Evolutionary conservation across 2,888 invertebrate species (phyloP).

Genomic region (Epistrophella euchroma): DNA sequence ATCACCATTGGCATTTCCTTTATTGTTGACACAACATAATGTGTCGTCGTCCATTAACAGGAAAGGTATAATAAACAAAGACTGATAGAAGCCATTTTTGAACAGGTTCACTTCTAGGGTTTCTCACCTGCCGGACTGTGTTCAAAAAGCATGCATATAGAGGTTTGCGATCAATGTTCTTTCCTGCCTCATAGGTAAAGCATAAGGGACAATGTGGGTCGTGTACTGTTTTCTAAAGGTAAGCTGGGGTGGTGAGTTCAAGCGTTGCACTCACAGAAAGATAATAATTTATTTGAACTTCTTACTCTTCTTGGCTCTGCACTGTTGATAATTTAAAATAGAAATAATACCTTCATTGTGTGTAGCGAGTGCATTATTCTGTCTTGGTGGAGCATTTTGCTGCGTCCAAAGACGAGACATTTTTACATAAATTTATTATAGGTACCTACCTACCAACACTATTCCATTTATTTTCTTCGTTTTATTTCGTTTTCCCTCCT

Average conservation of each 20-base stretch:
- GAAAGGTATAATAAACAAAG: conserved; percentile 23
- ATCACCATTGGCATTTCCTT: conserved; percentile 63
- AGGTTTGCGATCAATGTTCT: conserved; percentile 47
- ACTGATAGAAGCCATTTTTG: conserved; percentile 55
- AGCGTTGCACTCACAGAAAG: conserved; percentile 29
- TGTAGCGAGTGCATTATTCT: background rate
- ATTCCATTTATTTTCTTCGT: conserved; percentile 66
- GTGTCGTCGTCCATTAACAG: conserved; percentile 48
- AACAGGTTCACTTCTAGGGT: conserved; percentile 43
- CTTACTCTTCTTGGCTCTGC: background rate
- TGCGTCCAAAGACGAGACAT: conserved; percentile 51
- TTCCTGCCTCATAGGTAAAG: conserved; percentile 2
- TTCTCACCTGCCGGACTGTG: conserved; percentile 43
- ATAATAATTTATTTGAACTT: conserved; percentile 18
- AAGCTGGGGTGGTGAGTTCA: conserved; percentile 15
- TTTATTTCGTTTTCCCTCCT: conserved; percentile 59
- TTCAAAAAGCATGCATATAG: conserved; percentile 33
- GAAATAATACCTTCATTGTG: conserved; percentile 40
- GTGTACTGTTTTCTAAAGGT: background rate
- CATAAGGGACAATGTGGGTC: conserved; percentile 74
- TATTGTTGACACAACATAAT: conserved; percentile 40
- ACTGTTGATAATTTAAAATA: conserved; percentile 35
- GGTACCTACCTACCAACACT: conserved; percentile 39
- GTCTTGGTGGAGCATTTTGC: conserved; percentile 29
- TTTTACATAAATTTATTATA: conserved; percentile 64